These are phyloP conservation scores for Perizoma affinitatum DNA, from an alignment of 2,888 invertebrate genomes.

Conservation along the genomic window DNA sequence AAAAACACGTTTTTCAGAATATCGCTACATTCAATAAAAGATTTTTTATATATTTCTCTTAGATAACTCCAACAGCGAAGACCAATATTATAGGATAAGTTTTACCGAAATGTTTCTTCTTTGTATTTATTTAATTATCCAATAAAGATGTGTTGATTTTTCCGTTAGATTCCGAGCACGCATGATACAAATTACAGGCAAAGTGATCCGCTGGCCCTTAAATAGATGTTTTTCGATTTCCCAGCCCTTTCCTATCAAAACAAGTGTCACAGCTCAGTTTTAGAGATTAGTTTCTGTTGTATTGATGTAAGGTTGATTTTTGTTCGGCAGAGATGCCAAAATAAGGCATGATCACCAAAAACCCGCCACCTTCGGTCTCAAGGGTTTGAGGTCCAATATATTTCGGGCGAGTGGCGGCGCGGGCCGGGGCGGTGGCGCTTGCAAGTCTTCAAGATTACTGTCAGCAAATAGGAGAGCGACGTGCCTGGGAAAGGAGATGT, in stretches of 20 bases:
- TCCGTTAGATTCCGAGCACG: slow-evolving; percentile 58
- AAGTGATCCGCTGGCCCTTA: slow-evolving; percentile 67
- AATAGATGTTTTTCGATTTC: slow-evolving; percentile 67
- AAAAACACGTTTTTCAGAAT: too few species aligned
- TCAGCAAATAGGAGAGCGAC: slow-evolving; percentile 71
- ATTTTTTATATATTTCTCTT: too few species aligned
- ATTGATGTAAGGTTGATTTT: slow-evolving; percentile 32
- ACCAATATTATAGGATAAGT: too few species aligned
- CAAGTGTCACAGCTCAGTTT: slow-evolving; percentile 42
- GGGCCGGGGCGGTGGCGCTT: slow-evolving; percentile 38
- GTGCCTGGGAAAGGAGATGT: slow-evolving; percentile 63
- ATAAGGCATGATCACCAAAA: slow-evolving; percentile 57
- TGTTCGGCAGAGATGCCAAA: slow-evolving; percentile 33
- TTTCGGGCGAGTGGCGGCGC: slow-evolving; percentile 52
- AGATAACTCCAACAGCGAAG: too few species aligned
- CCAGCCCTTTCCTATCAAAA: slow-evolving; percentile 65
- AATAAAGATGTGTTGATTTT: slow-evolving; percentile 40
- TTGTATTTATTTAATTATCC: slow-evolving; percentile 37
- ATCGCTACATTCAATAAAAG: too few species aligned
- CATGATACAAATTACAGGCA: slow-evolving; percentile 71
- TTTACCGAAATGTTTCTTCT: slow-evolving; percentile 5
- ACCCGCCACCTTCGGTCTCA: slow-evolving; percentile 59
- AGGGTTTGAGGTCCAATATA: slow-evolving; percentile 72
- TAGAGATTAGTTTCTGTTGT: slow-evolving; percentile 27
- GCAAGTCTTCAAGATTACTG: slow-evolving; percentile 73